Evolutionary conservation across 2,113 vertebrate genomes (phyloP).

Genomic region (Aspidoscelis tigris): DNA sequence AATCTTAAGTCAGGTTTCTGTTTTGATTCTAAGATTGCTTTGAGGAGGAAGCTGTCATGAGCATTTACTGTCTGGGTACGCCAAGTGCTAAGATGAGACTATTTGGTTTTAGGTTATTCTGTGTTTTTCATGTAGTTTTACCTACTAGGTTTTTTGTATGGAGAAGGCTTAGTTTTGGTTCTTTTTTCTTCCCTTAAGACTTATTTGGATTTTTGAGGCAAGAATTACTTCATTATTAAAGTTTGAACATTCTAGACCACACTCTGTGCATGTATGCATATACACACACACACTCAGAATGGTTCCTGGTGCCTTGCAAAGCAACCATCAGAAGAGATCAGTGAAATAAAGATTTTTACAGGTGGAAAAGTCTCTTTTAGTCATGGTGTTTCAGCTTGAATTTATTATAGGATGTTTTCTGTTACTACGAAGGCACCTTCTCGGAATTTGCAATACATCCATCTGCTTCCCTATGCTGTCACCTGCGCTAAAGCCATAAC

Average conservation of each 20-base stretch:
- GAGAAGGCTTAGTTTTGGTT: conserved; percentile 1
- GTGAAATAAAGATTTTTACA: conserved; percentile 32
- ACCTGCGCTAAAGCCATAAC: conserved; percentile 49
- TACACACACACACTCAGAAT: not conserved
- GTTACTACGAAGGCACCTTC: conserved; percentile 34
- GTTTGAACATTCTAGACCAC: conserved; percentile 54
- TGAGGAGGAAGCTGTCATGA: not conserved
- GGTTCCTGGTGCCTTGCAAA: conserved; percentile 40
- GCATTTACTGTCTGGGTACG: not conserved
- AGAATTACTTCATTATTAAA: conserved; percentile 53
- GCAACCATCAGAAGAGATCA: conserved; percentile 49
- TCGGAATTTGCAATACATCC: conserved; percentile 43
- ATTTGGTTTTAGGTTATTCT: not conserved
- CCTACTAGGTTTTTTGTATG: conserved; percentile 18
- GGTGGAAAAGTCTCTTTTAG: conserved; percentile 48
- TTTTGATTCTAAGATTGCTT: not conserved
- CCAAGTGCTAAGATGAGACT: not conserved
- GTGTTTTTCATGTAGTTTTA: not conserved
- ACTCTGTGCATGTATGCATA: conserved; percentile 35
- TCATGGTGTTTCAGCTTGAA: conserved; percentile 44
- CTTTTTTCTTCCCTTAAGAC: conserved; percentile 50
- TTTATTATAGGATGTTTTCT: not conserved
- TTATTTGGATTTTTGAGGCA: conserved; percentile 46
- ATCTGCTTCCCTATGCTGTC: conserved; percentile 50
- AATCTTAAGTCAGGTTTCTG: no score